Evolutionary conservation across 2,113 vertebrate genomes (phyloP).

Genomic region (Menura novaehollandiae): DNA sequence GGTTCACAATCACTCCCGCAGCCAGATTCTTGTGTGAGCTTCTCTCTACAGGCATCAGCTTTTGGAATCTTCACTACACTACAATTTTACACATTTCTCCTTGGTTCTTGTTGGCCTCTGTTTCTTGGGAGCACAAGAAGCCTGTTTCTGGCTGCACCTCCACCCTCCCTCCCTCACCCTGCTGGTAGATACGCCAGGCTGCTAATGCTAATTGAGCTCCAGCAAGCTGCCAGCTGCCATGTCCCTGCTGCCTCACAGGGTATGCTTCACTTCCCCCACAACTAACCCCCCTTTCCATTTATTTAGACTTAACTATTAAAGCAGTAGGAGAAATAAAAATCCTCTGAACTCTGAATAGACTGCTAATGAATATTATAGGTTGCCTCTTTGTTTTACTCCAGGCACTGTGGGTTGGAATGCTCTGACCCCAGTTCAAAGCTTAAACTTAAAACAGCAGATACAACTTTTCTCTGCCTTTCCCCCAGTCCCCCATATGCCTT

Average conservation of each 20-base stretch:
- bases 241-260: not conserved
- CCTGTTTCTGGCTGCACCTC: not conserved
- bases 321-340: not conserved
- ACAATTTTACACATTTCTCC: not conserved
- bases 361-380: not conserved
- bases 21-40: not conserved
- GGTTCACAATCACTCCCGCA: not conserved
- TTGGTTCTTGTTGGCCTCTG: not conserved
- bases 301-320: not conserved
- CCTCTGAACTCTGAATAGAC: not conserved
- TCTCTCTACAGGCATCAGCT: not conserved
- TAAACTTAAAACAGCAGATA: not conserved
- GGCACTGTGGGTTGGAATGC: not conserved
- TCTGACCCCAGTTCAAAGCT: not conserved
- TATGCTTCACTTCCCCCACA: not conserved
- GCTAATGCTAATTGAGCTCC: not conserved
- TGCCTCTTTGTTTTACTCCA: not conserved
- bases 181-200: not conserved
- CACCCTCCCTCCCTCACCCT: not conserved
- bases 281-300: not conserved
- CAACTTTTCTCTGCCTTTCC: not conserved
- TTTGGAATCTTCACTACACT: not conserved
- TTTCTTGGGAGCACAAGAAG: not conserved
- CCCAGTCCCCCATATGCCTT: too few relatives aligned
- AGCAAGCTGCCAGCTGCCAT: not conserved